These are phyloP conservation scores for Sebastes cheni DNA, from an alignment of 2,797 vertebrate species.

Conservation along the genomic window DNA sequence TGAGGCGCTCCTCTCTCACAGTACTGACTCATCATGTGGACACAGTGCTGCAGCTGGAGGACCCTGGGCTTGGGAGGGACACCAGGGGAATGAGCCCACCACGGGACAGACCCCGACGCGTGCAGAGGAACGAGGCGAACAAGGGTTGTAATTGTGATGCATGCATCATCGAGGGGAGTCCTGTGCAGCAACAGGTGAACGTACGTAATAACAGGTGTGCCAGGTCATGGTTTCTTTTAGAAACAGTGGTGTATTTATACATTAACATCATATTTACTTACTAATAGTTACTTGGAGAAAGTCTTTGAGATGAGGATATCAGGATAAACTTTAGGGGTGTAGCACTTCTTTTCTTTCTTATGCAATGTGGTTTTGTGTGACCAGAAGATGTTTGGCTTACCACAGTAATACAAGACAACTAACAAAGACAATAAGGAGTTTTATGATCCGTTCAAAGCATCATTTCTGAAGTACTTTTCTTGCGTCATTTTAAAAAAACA, in stretches of 20 bases:
- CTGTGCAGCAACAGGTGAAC: slow-evolving; percentile 2
- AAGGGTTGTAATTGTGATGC: not conserved
- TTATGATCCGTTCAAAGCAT: not conserved
- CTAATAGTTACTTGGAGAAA: not conserved
- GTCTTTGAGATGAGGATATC: not conserved
- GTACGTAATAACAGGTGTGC: not conserved
- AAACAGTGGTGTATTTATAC: not conserved
- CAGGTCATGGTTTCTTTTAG: not conserved
- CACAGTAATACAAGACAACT: not conserved
- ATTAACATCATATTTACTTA: not conserved
- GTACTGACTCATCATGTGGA: slow-evolving; percentile 39
- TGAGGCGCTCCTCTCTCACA: slow-evolving; percentile 38
- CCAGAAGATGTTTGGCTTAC: not conserved
- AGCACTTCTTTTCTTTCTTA: not conserved
- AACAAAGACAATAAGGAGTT: not conserved
- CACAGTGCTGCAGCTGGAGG: slow-evolving; percentile 11
- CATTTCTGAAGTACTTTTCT: not conserved
- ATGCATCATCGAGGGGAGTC: slow-evolving; percentile 6
- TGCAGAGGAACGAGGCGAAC: slow-evolving; percentile 1
- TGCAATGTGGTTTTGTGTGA: not conserved
- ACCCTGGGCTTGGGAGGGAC: slow-evolving; percentile 7
- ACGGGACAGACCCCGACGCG: not conserved
- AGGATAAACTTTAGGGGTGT: not conserved
- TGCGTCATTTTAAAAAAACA: too few species aligned
- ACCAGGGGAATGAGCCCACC: slow-evolving; percentile 13